These are phyloP conservation scores for Brenthis ino DNA, from an alignment of 2,888 invertebrate species.

Conservation along the genomic window DNA sequence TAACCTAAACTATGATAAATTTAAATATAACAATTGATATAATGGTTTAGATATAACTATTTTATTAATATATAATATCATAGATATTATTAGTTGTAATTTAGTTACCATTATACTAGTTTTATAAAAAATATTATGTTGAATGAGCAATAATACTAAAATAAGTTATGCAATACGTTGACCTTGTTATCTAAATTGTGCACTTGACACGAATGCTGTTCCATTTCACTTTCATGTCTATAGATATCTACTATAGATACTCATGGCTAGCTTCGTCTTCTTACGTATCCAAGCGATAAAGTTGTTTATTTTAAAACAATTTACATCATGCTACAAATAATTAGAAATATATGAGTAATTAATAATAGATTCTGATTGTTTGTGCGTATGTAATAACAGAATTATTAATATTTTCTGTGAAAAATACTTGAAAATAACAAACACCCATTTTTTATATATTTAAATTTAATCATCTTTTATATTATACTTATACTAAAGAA, in stretches of 20 bases:
- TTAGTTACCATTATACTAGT: background rate
- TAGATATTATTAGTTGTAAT: slow-evolving; percentile 3
- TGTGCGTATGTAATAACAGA: background rate
- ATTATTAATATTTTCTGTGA: background rate
- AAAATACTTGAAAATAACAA: background rate
- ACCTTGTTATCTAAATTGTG: slow-evolving; percentile 82
- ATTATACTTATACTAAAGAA: slow-evolving; percentile 24
- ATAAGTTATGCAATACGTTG: slow-evolving; percentile 73
- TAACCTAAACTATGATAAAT: too few relatives aligned
- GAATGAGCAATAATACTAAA: slow-evolving; percentile 51
- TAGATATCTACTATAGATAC: slow-evolving; percentile 44
- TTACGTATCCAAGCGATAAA: slow-evolving; percentile 46
- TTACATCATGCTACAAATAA: background rate
- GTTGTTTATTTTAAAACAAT: slow-evolving; percentile 23
- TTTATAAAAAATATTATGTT: slow-evolving; percentile 22
- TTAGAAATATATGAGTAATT: background rate
- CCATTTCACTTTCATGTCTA: slow-evolving; percentile 80
- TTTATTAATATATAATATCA: too few relatives aligned
- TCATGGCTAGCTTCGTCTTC: slow-evolving; percentile 58
- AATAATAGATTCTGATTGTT: background rate
- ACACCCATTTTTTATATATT: background rate
- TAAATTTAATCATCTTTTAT: background rate
- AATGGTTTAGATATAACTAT: too few relatives aligned
- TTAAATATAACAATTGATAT: too few relatives aligned
- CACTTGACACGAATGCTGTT: slow-evolving; percentile 81